Percentiles rank a stretch among this genome's conserved stretches.
Conservation (phyloP, 2,888 invertebrate genomes). For the Tinea trinotella region DNA sequence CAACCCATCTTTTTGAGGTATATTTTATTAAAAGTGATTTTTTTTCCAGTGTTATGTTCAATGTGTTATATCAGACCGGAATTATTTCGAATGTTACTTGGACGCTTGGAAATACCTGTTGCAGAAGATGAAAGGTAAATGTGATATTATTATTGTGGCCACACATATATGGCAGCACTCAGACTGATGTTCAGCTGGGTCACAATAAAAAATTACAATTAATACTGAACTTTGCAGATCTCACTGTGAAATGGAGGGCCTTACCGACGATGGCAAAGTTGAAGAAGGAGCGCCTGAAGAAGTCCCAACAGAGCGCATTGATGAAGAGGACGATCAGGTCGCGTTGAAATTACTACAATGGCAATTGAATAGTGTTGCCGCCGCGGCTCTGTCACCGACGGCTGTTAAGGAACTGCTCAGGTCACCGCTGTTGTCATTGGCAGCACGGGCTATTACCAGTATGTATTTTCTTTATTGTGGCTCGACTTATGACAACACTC, state of each 20-base stretch:
- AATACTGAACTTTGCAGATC: too few relatives aligned
- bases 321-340: constrained; percentile 21
- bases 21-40: too few relatives aligned
- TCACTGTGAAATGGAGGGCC: constrained; percentile 72
- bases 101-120: constrained; percentile 77
- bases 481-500: too few relatives aligned
- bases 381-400: constrained; percentile 85
- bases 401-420: constrained; percentile 83
- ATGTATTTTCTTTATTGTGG: constrained; percentile 15
- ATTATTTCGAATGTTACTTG: constrained; percentile 80
- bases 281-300: constrained; percentile 28
- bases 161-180: too few relatives aligned
- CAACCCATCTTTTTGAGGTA: too few relatives aligned
- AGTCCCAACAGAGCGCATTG: constrained; percentile 17
- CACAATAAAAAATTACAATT: too few relatives aligned
- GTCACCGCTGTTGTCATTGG: constrained; percentile 78
- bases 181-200: neutral
- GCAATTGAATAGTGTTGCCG: constrained; percentile 82
- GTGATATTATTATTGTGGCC: neutral
- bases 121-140: neutral
- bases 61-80: constrained; percentile 88
- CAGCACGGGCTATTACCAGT: constrained; percentile 74
- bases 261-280: constrained; percentile 80
- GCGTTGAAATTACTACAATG: constrained; percentile 42
- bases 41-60: constrained; percentile 79